Percentiles rank a stretch among this genome's conserved stretches.
phyloP scores from a whole-genome alignment of 2,888 invertebrate species.

The Endomychus coccineus region DNA sequence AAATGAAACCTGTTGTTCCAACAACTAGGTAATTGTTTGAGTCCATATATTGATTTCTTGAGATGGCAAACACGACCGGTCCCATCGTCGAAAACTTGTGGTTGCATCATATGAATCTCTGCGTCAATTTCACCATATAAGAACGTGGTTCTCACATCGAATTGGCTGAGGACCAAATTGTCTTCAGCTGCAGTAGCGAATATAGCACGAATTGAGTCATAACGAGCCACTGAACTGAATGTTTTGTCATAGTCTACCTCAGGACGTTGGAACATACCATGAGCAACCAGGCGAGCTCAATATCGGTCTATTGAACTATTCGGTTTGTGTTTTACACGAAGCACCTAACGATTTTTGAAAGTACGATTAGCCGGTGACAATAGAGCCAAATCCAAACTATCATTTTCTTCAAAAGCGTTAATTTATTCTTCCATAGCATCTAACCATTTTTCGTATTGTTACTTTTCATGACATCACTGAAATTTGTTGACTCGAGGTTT shows the following conservation, averaged over 20 bases:
- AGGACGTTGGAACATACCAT: constrained; percentile 23
- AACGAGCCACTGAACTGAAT: constrained; percentile 29
- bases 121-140: constrained; percentile 27
- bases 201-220: constrained; percentile 25
- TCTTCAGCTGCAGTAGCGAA: constrained; percentile 25
- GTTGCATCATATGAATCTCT: constrained; percentile 33
- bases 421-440: constrained; percentile 22
- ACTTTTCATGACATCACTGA: constrained; percentile 18
- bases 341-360: constrained; percentile 17
- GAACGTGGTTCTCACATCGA: constrained; percentile 32
- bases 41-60: constrained; percentile 28
- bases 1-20: constrained; percentile 9
- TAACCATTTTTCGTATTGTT: constrained; percentile 18
- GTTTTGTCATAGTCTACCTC: constrained; percentile 30
- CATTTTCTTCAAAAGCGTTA: constrained; percentile 19
- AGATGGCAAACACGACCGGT: constrained; percentile 29
- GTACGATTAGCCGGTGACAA: constrained; percentile 15
- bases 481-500: constrained; percentile 13
- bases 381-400: constrained; percentile 20
- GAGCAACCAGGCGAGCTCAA: constrained; percentile 29
- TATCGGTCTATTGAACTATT: constrained; percentile 25
- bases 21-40: constrained; percentile 25
- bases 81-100: constrained; percentile 29
- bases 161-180: constrained; percentile 23
- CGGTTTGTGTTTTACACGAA: constrained; percentile 16